Evolutionary conservation across 2,888 invertebrate species (phyloP).

Genomic region (Drosophila pseudotakahashii): DNA sequence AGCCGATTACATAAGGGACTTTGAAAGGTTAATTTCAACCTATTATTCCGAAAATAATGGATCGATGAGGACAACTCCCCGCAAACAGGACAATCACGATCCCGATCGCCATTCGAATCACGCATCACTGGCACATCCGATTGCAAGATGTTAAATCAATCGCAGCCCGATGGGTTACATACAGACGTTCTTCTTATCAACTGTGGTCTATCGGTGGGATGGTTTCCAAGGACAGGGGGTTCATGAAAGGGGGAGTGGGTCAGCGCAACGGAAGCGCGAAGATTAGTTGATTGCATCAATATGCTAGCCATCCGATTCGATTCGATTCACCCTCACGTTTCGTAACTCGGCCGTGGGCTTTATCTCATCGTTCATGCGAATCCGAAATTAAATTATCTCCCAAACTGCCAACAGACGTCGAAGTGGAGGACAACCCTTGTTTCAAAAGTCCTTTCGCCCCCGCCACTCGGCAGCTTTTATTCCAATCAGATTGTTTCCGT

Average conservation of each 20-base stretch:
- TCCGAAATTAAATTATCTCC: conserved; percentile 84
- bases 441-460: conserved; percentile 56
- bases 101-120: conserved; percentile 20
- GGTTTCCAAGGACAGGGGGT: background rate
- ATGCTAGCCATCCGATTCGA: conserved; percentile 77
- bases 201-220: conserved; percentile 29
- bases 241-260: conserved; percentile 19
- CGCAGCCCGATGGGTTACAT: conserved; percentile 1
- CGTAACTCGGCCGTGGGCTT: conserved; percentile 38
- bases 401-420: conserved; percentile 70
- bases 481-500: conserved; percentile 83
- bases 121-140: conserved; percentile 27
- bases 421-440: conserved; percentile 75
- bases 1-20: too few species aligned
- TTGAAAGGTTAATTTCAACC: background rate
- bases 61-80: background rate
- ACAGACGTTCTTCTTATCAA: conserved; percentile 33
- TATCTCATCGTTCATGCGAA: conserved; percentile 80
- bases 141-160: conserved; percentile 60
- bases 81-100: background rate
- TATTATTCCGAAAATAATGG: background rate
- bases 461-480: conserved; percentile 62
- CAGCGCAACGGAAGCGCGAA: conserved; percentile 81
- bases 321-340: conserved; percentile 45
- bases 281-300: conserved; percentile 85